A percentile compares a stretch with the other conserved stretches of the same genome.
phyloP scores from a whole-genome alignment of 1,140 invertebrate species.

The Lutraria rhynchaena region DNA sequence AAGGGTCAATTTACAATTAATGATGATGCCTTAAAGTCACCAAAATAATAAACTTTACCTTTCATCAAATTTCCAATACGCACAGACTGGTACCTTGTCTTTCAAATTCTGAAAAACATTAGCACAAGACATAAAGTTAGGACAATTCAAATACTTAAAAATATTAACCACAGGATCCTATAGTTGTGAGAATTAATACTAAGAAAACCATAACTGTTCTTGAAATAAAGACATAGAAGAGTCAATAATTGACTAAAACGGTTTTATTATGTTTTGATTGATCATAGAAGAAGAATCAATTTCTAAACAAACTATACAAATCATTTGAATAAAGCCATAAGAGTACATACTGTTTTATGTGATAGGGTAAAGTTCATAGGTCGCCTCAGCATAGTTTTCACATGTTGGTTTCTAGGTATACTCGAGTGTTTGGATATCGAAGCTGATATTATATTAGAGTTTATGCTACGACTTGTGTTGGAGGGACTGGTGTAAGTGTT shows the following conservation, averaged over 20 bases:
- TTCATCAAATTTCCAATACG: slow-evolving; percentile 93
- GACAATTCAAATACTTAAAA: too few relatives aligned
- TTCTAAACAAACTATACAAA: too few relatives aligned
- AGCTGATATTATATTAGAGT: slow-evolving; percentile 95
- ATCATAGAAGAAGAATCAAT: too few relatives aligned
- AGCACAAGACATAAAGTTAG: too few relatives aligned
- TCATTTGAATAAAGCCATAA: too few relatives aligned
- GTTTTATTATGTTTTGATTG: too few relatives aligned
- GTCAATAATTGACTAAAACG: too few relatives aligned
- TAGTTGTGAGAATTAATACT: too few relatives aligned
- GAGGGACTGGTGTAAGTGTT: neutral
- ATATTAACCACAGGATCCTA: too few relatives aligned
- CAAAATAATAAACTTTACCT: slow-evolving; percentile 59
- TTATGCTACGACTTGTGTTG: slow-evolving; percentile 85
- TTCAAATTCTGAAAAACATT: slow-evolving; percentile 45
- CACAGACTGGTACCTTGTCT: slow-evolving; percentile 88
- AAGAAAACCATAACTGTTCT: too few relatives aligned
- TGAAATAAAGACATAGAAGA: too few relatives aligned
- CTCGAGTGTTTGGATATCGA: slow-evolving; percentile 84
- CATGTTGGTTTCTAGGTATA: slow-evolving; percentile 85
- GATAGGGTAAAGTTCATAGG: slow-evolving; percentile 87
- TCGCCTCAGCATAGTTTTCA: slow-evolving; percentile 87
- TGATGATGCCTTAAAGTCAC: neutral
- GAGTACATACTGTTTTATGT: slow-evolving; percentile 62
- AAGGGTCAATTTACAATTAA: too few relatives aligned